Evolutionary conservation across 2,797 vertebrate species (phyloP).

Genomic region (Hippopotamyrus pictus): DNA sequence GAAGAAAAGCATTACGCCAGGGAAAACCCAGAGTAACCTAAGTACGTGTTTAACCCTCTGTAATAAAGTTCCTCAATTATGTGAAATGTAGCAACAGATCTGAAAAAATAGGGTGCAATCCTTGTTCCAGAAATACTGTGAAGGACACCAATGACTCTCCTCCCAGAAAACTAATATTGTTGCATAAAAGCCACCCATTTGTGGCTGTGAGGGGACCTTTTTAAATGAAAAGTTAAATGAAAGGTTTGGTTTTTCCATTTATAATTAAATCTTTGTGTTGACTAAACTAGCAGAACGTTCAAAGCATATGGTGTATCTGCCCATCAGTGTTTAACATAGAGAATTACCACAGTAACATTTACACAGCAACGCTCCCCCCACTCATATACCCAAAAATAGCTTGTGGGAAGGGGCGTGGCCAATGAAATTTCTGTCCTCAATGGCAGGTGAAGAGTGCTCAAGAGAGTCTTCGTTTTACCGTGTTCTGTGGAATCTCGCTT

Average conservation of each 20-base stretch:
- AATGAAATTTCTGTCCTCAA: background rate
- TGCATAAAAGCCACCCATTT: background rate
- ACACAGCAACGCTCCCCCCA: background rate
- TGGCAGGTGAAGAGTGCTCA: background rate
- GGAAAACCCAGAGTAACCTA: background rate
- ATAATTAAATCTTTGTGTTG: background rate
- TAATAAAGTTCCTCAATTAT: background rate
- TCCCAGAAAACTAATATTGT: background rate
- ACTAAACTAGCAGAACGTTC: background rate
- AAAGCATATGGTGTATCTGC: background rate
- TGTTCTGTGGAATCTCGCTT: slow-evolving; percentile 78
- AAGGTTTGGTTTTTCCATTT: background rate
- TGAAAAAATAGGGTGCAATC: background rate
- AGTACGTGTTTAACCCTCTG: background rate
- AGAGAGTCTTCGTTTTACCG: slow-evolving; percentile 59
- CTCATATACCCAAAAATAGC: background rate
- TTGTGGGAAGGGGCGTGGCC: background rate
- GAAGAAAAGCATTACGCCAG: background rate
- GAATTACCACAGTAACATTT: background rate
- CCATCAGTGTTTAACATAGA: background rate
- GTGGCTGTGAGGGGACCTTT: background rate
- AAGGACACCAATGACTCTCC: background rate
- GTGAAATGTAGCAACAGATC: background rate
- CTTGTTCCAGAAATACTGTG: background rate
- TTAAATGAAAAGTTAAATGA: background rate